Base-by-base conservation (phyloP, 2,888 invertebrate species). In the Stomorhina lunata region DNA sequence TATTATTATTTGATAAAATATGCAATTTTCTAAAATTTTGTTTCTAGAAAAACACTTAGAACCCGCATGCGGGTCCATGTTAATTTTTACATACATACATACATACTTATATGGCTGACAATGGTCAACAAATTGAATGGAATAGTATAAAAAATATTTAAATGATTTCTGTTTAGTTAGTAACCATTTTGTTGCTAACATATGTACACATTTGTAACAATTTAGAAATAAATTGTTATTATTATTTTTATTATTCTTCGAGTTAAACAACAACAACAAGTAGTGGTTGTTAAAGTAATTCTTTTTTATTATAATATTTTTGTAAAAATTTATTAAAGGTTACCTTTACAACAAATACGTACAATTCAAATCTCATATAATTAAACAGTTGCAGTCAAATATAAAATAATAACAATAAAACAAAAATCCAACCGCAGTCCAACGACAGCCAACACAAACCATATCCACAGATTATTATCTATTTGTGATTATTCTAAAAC, bases 401-500 rank as follows among this genome's bases (percentile, higher is more conserved):
- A 12, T 10, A 50, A 61, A 27, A 32, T n/a, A 10, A 4, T 6
- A 34, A 63, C 22, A 53, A 27, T 22, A 43, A 53, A 4, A 43
- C 12, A 17, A 15, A 20, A 40, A 40, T 6, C 22, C 27, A 76
- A 57, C n/a, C 10, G 37, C 27, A 37, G n/a, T 20, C 55, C 57
- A 37, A 37, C 37, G 37, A 17, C 43, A 15, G 43, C 7, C 12
- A n/a, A n/a, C n/a, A 27, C 76, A 57, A 48, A 76, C 66, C 57
- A 48, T 66, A 76, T 57, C 50, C n/a, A n/a, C n/a, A 12, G 76
- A 77, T 77, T 48, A 50, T 77, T 61, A 77, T 77, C 76, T 48
- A 3, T 32, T 32, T n/a, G n/a, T n/a, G 48, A 66, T 66, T 76
- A 59, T 66, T 59, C 57, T 59, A 32, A 66, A 77, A 77, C 68